Conservation (phyloP, 2,113 vertebrate species). For the Phoxinus phoxinus region DNA sequence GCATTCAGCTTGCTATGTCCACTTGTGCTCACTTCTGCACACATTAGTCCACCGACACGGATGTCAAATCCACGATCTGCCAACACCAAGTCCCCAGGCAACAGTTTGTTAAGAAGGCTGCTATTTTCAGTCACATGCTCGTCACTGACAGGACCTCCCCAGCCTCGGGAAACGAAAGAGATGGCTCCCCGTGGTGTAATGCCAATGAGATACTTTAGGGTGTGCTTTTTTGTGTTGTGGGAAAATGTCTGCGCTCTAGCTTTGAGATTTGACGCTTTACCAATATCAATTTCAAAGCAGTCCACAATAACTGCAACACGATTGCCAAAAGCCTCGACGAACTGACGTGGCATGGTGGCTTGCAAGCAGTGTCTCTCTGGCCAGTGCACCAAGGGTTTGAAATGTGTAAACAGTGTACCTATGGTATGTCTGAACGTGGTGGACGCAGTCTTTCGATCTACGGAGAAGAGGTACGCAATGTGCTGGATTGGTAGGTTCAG, state of each 20-base stretch:
- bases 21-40: conserved; percentile 21
- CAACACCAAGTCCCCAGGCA: conserved; percentile 39
- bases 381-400: conserved; percentile 22
- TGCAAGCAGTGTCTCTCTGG: conserved; percentile 26
- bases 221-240: neutral
- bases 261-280: neutral
- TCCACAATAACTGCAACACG: conserved; percentile 6
- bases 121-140: conserved; percentile 41
- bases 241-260: neutral
- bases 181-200: conserved; percentile 31
- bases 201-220: neutral
- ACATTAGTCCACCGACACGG: neutral
- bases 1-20: conserved; percentile 11
- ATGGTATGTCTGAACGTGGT: neutral
- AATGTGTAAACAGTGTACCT: neutral
- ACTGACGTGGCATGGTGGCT: conserved; percentile 31
- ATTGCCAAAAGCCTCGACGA: neutral
- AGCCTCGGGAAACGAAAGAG: conserved; percentile 3
- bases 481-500: conserved; percentile 3
- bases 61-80: neutral
- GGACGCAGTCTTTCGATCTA: neutral
- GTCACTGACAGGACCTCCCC: conserved; percentile 2
- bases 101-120: conserved; percentile 38
- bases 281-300: conserved; percentile 4
- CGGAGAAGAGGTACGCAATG: neutral